A percentile compares a stretch with the other conserved stretches of the same genome.
Conservation (phyloP, 2,888 invertebrate species). For the Sialis fuliginosa region DNA sequence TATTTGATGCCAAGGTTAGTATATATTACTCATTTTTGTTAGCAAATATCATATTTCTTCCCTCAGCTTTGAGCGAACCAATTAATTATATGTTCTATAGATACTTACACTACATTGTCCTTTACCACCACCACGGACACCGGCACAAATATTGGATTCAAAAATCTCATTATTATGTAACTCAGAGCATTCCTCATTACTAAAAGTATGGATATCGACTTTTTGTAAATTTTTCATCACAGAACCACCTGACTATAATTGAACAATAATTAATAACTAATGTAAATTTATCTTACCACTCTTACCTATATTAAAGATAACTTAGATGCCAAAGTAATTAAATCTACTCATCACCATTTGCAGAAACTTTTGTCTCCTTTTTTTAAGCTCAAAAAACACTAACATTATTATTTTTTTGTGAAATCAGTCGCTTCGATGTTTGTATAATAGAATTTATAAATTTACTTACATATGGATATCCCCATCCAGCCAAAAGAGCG, state of each 20-base stretch:
- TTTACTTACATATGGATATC: slow-evolving; percentile 10
- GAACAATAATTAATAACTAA: not conserved
- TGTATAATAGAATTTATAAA: not conserved
- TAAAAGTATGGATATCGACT: slow-evolving; percentile 19
- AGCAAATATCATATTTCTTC: too few species aligned
- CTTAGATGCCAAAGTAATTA: too few species aligned
- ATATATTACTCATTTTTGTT: too few species aligned
- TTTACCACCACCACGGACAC: slow-evolving; percentile 22
- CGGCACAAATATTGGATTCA: slow-evolving; percentile 23
- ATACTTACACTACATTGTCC: slow-evolving; percentile 22
- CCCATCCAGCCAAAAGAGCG: slow-evolving; percentile 23
- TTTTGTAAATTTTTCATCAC: slow-evolving; percentile 21
- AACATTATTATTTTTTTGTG: too few species aligned
- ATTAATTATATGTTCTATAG: not conserved
- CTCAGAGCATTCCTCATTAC: slow-evolving; percentile 19
- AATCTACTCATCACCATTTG: too few species aligned
- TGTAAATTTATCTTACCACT: not conserved
- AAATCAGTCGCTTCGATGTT: too few species aligned
- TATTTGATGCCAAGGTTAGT: too few species aligned
- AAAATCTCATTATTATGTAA: slow-evolving; percentile 18
- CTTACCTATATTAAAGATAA: too few species aligned
- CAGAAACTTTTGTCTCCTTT: too few species aligned
- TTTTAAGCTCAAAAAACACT: too few species aligned
- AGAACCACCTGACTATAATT: slow-evolving; percentile 18
- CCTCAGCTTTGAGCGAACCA: too few species aligned